Base-by-base conservation (phyloP, 2,113 vertebrate species). In the Psettodes erumei region DNA sequence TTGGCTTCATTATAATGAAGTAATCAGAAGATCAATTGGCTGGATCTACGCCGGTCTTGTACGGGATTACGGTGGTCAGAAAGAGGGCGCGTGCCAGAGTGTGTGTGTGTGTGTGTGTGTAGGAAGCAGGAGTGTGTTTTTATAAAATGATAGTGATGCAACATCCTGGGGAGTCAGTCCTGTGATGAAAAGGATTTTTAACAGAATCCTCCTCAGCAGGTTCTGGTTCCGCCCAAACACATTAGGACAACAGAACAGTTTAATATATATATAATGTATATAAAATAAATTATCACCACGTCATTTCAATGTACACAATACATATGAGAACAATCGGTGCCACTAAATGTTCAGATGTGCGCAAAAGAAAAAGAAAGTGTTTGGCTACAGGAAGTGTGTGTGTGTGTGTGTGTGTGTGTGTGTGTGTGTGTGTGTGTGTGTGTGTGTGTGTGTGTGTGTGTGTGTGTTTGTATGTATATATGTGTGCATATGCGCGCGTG, bases 1-100 rank as follows among this genome's bases (percentile, higher is more conserved):
- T 93, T 92, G 89, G 87, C 86, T 91, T 89, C 91, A 90, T 93
- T 91, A 93, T 91, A 92, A 91, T 91, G 91, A 91, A 90, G 83
- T 93, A 91, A 94, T 93, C 92, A 93, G 87, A 78, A 82, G 92
- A 93, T 94, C 93, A 90, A 91, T 94, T 76, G 81, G 78, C 71
- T 77, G 89, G 83, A 90, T 89, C 54, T 72, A 66, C 71, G 66
- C 78, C 59, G 18, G 70, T 80, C 85, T 75, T 90, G 88, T 84
- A 37, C 65, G 33, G 60, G 86, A 87, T 88, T 70, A 72, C 12
- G 6, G 68, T 30, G 58, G 53, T 60, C 51, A 65, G 9, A 25
- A n/a, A n/a, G 58, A 11, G 56, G 6, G 37, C 4, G 55, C 3
- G 68, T 32, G 54, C 4, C 21, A 19, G 18, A 13, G 50, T 28